Percentiles rank a stretch among this genome's conserved stretches.
Conservation (phyloP, 2,888 invertebrate species). For the Trissolcus japonicus region DNA sequence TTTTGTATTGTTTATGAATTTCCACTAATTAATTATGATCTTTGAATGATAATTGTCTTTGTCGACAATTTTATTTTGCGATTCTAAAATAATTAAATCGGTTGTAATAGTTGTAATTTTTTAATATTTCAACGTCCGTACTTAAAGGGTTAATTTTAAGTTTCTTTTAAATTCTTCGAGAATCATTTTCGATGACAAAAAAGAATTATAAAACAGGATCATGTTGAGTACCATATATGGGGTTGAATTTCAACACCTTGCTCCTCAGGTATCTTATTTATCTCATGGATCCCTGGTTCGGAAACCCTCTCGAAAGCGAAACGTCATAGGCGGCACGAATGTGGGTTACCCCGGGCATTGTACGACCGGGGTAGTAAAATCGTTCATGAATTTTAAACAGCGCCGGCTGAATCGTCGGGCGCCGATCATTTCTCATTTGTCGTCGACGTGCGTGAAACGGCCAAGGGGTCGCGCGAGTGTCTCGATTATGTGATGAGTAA, state of each 20-base stretch:
- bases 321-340: constrained; percentile 37
- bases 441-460: constrained; percentile 50
- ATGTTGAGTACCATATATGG: too few species aligned
- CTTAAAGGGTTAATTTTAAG: too few species aligned
- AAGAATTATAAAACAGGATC: too few species aligned
- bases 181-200: too few species aligned
- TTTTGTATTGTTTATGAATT: too few species aligned
- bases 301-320: constrained; percentile 13
- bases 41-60: too few species aligned
- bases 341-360: constrained; percentile 53
- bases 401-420: constrained; percentile 68
- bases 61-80: too few species aligned
- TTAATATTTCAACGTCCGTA: too few species aligned
- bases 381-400: constrained; percentile 77
- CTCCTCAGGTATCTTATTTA: constrained; percentile 12
- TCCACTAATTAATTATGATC: too few species aligned
- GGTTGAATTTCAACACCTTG: background rate
- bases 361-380: constrained; percentile 67
- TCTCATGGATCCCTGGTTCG: background rate
- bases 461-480: constrained; percentile 27
- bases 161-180: too few species aligned
- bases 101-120: too few species aligned
- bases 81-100: too few species aligned
- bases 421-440: constrained; percentile 74
- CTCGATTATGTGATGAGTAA: constrained; percentile 76